These are phyloP conservation scores for Drosophila cognata DNA, from an alignment of 2,888 invertebrate genomes.

Conservation along the genomic window DNA sequence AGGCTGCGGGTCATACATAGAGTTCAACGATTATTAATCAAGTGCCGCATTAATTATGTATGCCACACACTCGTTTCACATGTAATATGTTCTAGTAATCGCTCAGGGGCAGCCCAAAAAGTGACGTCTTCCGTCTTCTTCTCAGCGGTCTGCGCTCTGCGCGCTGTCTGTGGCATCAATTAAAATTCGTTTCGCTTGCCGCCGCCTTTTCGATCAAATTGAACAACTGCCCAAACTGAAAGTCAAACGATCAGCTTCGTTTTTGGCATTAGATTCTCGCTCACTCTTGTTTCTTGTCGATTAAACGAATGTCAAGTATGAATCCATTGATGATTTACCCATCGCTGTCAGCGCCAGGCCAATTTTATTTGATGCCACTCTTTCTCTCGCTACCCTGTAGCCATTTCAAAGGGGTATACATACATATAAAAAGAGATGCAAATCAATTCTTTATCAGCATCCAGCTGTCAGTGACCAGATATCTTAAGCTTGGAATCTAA, in stretches of 20 bases:
- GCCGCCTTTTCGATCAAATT: constrained; percentile 56
- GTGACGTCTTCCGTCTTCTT: constrained; percentile 34
- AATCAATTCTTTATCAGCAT: background rate
- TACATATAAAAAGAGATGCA: background rate
- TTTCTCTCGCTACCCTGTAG: constrained; percentile 8
- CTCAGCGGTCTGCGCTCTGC: too few species aligned
- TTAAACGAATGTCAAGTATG: constrained; percentile 81
- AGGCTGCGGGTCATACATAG: constrained; percentile 57
- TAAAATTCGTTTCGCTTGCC: constrained; percentile 73
- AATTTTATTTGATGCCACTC: constrained; percentile 58
- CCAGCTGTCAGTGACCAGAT: background rate
- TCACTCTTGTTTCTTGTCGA: constrained; percentile 40
- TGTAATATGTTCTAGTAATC: constrained; percentile 42
- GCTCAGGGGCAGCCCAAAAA: constrained; percentile 36
- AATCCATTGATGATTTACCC: constrained; percentile 77
- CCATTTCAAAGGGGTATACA: background rate
- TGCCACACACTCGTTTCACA: constrained; percentile 40
- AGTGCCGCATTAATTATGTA: constrained; percentile 75
- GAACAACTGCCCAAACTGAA: constrained; percentile 61
- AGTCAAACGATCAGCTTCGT: constrained; percentile 42
- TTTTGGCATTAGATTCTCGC: constrained; percentile 55
- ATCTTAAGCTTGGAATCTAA: background rate
- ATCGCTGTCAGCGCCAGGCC: constrained; percentile 42
- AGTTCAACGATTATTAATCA: constrained; percentile 81
- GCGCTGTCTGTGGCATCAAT: constrained; percentile 74